phyloP scores from a whole-genome alignment of 2,113 vertebrate genomes.

The Daphoenositta chrysoptera region DNA sequence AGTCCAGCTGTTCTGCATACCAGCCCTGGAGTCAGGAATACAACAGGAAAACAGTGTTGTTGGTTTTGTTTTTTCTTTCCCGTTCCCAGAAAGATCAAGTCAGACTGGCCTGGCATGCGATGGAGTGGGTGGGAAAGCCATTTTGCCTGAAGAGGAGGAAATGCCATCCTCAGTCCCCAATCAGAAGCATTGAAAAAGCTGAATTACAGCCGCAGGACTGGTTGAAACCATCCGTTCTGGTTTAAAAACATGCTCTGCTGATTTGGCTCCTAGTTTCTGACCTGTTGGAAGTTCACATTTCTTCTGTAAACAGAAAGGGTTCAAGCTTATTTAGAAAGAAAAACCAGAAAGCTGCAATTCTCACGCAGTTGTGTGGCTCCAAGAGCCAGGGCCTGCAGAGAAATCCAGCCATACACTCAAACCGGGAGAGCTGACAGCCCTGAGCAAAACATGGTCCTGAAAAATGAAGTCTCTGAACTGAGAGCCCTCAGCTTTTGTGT shows the following conservation, averaged over 20 bases:
- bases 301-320: neutral
- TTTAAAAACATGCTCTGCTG: neutral
- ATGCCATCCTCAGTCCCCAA: neutral
- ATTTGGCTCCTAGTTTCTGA: neutral
- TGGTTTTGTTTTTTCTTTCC: neutral
- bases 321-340: neutral
- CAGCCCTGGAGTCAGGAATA: neutral
- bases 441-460: neutral
- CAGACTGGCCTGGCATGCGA: neutral
- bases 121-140: neutral
- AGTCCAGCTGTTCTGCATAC: neutral
- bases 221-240: neutral
- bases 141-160: slow-evolving; percentile 11
- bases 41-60: neutral
- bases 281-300: neutral
- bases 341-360: neutral
- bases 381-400: neutral
- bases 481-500: neutral
- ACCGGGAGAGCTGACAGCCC: neutral
- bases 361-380: neutral
- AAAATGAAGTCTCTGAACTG: neutral
- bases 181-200: neutral
- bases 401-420: neutral
- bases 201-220: neutral
- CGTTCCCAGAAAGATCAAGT: neutral